A percentile compares a stretch with the other conserved stretches of the same genome.
Conservation (phyloP, 2,113 vertebrate species). For the Odontesthes bonariensis region DNA sequence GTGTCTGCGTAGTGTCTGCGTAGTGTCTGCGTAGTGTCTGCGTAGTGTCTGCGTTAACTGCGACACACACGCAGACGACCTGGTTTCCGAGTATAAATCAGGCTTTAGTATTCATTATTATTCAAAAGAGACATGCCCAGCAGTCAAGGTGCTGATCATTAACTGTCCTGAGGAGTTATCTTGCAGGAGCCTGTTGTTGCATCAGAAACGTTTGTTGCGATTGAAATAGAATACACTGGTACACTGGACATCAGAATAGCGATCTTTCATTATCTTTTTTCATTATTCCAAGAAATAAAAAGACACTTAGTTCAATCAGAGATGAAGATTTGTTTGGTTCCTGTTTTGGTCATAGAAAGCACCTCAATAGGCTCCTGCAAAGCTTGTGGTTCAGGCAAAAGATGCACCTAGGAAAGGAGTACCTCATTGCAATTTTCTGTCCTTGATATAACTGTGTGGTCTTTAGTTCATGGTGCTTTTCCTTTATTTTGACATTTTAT, state of each 20-base stretch:
- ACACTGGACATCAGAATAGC: neutral
- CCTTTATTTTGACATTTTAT: constrained; percentile 68
- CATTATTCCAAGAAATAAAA: no score
- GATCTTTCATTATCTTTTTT: no score
- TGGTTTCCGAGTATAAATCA: no score
- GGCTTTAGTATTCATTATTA: no score
- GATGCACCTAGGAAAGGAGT: neutral
- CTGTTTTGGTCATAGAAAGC: neutral
- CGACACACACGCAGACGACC: no score
- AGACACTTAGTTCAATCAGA: neutral
- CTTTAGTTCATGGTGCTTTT: constrained; percentile 31
- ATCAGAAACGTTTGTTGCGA: neutral
- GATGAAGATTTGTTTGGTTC: constrained; percentile 6
- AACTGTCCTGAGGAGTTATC: neutral
- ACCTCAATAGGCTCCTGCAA: neutral
- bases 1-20: no score
- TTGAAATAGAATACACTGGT: neutral
- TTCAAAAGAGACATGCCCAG: no score
- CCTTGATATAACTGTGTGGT: constrained; percentile 40
- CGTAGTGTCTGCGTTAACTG: no score
- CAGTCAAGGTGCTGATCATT: neutral
- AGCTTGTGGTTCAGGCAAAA: constrained; percentile 7
- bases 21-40: no score
- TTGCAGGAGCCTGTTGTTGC: neutral
- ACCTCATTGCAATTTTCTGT: constrained; percentile 39